phyloP scores from a whole-genome alignment of 2,888 invertebrate species.

The Xylocampa areola region DNA sequence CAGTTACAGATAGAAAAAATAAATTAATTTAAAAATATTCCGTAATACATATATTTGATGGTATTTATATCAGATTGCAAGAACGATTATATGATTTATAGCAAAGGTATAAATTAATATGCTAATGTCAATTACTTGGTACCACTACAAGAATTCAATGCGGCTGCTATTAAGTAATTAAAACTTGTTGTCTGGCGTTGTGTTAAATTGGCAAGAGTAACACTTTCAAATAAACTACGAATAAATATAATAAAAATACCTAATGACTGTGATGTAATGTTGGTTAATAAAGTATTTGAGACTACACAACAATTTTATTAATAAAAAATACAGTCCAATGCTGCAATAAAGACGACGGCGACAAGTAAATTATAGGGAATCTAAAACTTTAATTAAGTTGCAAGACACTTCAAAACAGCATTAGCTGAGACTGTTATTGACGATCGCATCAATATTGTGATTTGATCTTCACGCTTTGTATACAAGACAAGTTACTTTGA shows the following conservation, averaged over 20 bases:
- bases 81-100: constrained; percentile 42
- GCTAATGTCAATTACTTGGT: constrained; percentile 33
- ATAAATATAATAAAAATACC: too few species aligned
- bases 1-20: constrained; percentile 23
- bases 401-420: too few species aligned
- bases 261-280: too few species aligned
- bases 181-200: constrained; percentile 16
- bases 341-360: constrained; percentile 5
- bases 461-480: constrained; percentile 11
- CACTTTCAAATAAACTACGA: too few species aligned
- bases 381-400: too few species aligned
- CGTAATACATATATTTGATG: constrained; percentile 18
- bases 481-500: not conserved
- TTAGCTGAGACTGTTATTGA: not conserved
- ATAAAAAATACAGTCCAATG: too few species aligned
- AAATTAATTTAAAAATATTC: constrained; percentile 16
- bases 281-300: too few species aligned
- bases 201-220: not conserved
- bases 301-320: too few species aligned
- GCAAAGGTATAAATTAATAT: constrained; percentile 21
- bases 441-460: constrained; percentile 2
- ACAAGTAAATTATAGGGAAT: too few species aligned
- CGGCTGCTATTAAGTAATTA: constrained; percentile 23
- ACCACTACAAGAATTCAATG: constrained; percentile 29
- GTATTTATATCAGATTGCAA: constrained; percentile 17